phyloP scores from a whole-genome alignment of 2,113 vertebrate genomes.

The Suncus etruscus region DNA sequence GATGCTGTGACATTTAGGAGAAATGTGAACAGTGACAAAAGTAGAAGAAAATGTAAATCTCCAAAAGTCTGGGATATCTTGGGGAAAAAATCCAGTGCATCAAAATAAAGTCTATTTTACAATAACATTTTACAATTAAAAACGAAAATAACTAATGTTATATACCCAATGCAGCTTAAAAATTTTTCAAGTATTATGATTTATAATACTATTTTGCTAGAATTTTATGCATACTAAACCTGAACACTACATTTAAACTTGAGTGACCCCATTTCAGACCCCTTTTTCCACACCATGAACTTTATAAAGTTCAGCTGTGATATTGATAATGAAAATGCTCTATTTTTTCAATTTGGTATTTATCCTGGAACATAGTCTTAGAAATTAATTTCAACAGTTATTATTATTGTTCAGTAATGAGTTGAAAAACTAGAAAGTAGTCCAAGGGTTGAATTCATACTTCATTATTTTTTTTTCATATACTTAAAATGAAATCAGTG shows the following conservation, averaged over 20 bases:
- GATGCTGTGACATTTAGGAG: neutral
- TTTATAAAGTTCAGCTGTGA: neutral
- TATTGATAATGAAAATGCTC: conserved; percentile 5
- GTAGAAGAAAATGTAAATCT: neutral
- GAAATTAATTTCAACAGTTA: neutral
- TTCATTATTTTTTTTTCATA: too few relatives aligned
- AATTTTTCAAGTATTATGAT: too few relatives aligned
- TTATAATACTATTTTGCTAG: too few relatives aligned
- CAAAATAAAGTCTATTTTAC: conserved; percentile 58
- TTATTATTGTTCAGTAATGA: neutral
- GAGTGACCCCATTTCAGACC: too few relatives aligned
- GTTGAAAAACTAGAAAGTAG: conserved; percentile 43
- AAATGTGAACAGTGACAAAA: conserved; percentile 18
- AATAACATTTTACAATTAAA: neutral
- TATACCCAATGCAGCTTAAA: neutral
- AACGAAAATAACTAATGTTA: neutral
- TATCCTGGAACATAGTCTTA: neutral
- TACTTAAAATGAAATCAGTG: neutral
- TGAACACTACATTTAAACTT: too few relatives aligned
- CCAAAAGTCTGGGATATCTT: conserved; percentile 45
- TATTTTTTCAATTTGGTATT: neutral
- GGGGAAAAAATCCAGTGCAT: conserved; percentile 47
- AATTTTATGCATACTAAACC: too few relatives aligned
- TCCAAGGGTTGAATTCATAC: conserved; percentile 1
- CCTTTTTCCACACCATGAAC: too few relatives aligned